These are phyloP conservation scores for Brachypalpus laphriformis DNA, from an alignment of 2,888 invertebrate genomes.

Conservation along the genomic window DNA sequence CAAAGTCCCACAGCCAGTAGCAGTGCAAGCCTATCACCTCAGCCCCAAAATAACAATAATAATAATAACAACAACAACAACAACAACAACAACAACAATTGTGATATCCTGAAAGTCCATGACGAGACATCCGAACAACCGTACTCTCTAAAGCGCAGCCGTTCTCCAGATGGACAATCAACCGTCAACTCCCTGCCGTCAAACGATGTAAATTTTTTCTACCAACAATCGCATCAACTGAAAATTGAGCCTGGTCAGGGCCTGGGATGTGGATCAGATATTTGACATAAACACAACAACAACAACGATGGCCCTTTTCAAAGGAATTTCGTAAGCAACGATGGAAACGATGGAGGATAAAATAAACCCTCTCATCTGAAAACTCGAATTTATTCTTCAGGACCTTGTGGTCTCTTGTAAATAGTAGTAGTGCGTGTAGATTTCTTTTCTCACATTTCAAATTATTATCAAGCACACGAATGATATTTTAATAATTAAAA, in stretches of 20 bases:
- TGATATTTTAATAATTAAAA: neutral
- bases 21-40: slow-evolving; percentile 73
- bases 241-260: slow-evolving; percentile 59
- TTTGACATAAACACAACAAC: slow-evolving; percentile 47
- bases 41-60: slow-evolving; percentile 58
- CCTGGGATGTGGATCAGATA: slow-evolving; percentile 46
- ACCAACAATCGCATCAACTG: slow-evolving; percentile 50
- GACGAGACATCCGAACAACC: slow-evolving; percentile 53
- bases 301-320: slow-evolving; percentile 50
- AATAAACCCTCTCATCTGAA: neutral
- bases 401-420: slow-evolving; percentile 43
- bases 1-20: slow-evolving; percentile 76
- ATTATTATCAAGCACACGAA: slow-evolving; percentile 22
- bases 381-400: slow-evolving; percentile 61
- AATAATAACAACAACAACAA: slow-evolving; percentile 50
- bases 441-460: slow-evolving; percentile 1
- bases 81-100: slow-evolving; percentile 63
- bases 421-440: slow-evolving; percentile 23
- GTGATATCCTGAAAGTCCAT: slow-evolving; percentile 67
- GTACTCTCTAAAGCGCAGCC: slow-evolving; percentile 36
- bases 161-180: slow-evolving; percentile 38
- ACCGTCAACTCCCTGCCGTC: neutral
- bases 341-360: slow-evolving; percentile 21
- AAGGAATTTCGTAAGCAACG: slow-evolving; percentile 59
- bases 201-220: slow-evolving; percentile 37